These are phyloP conservation scores for Palythoa heliodiscus DNA, from an alignment of 92 coral and sea anemone species.

Conservation along the genomic window DNA sequence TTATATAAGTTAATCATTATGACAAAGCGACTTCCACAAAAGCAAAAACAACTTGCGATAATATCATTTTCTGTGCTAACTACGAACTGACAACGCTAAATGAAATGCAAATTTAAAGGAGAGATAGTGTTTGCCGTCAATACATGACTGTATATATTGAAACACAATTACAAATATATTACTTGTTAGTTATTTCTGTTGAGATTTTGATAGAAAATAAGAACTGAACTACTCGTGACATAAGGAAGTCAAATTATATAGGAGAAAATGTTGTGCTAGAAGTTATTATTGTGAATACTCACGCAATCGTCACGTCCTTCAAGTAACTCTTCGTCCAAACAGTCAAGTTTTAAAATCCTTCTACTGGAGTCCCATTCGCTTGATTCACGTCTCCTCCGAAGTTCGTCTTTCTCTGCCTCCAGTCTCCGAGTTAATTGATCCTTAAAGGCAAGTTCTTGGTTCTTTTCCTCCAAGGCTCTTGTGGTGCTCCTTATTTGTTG, in stretches of 20 bases:
- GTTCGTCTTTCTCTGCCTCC: slow-evolving; percentile 81
- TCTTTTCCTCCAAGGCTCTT: slow-evolving; percentile 86
- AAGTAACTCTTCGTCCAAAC: slow-evolving; percentile 4
- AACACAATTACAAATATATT: neutral
- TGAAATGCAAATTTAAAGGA: neutral
- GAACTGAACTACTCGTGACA: neutral
- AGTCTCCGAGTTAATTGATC: slow-evolving; percentile 89
- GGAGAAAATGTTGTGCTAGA: neutral
- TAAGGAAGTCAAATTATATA: neutral
- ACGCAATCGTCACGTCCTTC: slow-evolving; percentile 40
- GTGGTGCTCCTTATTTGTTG: slow-evolving; percentile 87
- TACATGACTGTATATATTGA: neutral
- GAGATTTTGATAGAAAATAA: neutral
- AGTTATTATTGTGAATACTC: slow-evolving; percentile 7
- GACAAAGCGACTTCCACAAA: too few species aligned
- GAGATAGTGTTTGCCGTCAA: neutral
- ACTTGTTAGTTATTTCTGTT: neutral
- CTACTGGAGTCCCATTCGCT: slow-evolving; percentile 60
- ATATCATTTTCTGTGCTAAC: neutral
- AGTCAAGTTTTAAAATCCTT: slow-evolving; percentile 31
- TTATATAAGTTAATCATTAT: too few species aligned
- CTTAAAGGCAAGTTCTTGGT: slow-evolving; percentile 87
- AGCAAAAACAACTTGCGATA: neutral
- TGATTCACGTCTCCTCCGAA: slow-evolving; percentile 61
- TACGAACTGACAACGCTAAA: neutral